Base-by-base conservation (phyloP, 1,140 invertebrate genomes). In the Caenorhabditis inopinata region DNA sequence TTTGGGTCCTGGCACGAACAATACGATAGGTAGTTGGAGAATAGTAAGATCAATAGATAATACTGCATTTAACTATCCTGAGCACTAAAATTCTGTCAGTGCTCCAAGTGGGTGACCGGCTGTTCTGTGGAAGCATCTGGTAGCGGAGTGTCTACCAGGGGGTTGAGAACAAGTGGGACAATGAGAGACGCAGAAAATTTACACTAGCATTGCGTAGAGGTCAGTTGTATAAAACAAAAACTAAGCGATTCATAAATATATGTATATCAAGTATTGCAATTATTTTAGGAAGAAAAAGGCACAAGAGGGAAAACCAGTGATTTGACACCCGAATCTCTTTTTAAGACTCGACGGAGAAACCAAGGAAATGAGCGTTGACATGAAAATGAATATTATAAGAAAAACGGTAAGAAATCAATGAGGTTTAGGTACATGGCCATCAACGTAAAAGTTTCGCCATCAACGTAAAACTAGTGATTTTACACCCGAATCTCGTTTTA, bases 381-480 rank as follows among this genome's bases (percentile, higher is more conserved):
- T 14, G 32, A 58, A 16, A 0, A 32, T 1, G 12, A 58, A 58
- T 23, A 32, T 32, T 16, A 5, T 3, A 51, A n/a, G 23, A 58
- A 58, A 32, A 32, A 32, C 29, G 32, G n/a, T n/a, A 6, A 4
- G 23, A 5, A 32, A 74, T 74, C 90, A 97, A 90, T 97, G 95
- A 42, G 94, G 93, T 83, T 94, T 92, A 21, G 96, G 96, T 86
- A 93, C 94, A 84, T 98, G 95, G 32, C 96, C 96, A 90, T 98
- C 96, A 16, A 98, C 96, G 91, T 99, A 98, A 90, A 98, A 99
- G 89, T 99, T 99, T 83, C 95, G 92, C n/a, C n/a, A n/a, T n/a
- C n/a, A n/a, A n/a, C n/a, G n/a, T n/a, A n/a, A n/a, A n/a, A n/a
- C n/a, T n/a, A n/a, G n/a, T n/a, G n/a, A n/a, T n/a, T n/a, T n/a